A percentile compares a stretch with the other conserved stretches of the same genome.
Conservation (phyloP, 1,140 invertebrate species). For the Monomorium pharaonis region DNA sequence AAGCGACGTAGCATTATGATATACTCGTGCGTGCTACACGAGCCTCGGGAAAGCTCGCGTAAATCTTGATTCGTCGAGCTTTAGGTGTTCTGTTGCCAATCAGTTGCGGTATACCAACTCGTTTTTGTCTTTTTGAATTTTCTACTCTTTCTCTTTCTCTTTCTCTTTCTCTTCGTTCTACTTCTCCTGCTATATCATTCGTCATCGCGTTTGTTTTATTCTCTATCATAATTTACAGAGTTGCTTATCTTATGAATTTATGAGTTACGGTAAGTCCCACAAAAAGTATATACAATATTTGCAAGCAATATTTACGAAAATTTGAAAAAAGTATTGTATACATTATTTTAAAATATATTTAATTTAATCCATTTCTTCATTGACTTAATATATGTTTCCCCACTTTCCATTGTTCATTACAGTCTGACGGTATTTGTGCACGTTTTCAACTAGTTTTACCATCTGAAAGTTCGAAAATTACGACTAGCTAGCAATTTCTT, state of each 20-base stretch:
- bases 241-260: background rate
- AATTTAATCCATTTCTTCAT: too few species aligned
- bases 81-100: background rate
- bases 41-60: background rate
- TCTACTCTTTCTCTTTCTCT: background rate
- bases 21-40: slow-evolving; percentile 4
- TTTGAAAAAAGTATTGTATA: too few species aligned
- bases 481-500: too few species aligned
- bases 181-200: slow-evolving; percentile 22
- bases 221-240: background rate
- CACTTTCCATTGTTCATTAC: too few species aligned
- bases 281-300: too few species aligned
- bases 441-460: too few species aligned
- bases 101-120: background rate
- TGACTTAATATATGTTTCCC: too few species aligned
- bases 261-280: too few species aligned
- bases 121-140: background rate
- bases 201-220: background rate
- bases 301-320: too few species aligned
- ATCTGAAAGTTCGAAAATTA: too few species aligned
- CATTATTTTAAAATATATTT: too few species aligned
- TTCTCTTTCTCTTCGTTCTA: background rate
- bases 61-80: slow-evolving; percentile 38
- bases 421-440: too few species aligned
- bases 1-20: slow-evolving; percentile 4